These are phyloP conservation scores for Elysia crispata DNA, from an alignment of 2,888 invertebrate genomes.

Conservation along the genomic window DNA sequence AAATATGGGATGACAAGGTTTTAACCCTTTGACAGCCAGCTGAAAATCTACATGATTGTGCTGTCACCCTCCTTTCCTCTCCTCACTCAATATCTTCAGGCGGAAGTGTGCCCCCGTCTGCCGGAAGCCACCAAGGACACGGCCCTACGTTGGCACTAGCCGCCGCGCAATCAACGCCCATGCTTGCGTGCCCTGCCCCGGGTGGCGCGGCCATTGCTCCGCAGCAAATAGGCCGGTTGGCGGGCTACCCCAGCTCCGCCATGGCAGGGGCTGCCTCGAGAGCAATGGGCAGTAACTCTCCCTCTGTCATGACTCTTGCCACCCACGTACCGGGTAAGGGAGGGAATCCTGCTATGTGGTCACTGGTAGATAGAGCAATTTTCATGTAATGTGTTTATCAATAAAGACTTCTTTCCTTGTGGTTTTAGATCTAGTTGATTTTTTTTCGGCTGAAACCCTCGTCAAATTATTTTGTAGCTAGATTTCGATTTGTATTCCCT, in stretches of 20 bases:
- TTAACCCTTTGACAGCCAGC: too few species aligned
- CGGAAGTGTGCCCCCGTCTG: constrained; percentile 28
- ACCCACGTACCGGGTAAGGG: constrained; percentile 47
- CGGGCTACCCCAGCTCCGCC: too few species aligned
- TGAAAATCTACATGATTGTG: too few species aligned
- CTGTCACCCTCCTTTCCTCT: too few species aligned
- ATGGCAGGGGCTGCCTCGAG: background rate
- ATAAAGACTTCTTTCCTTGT: too few species aligned
- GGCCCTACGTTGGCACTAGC: constrained; percentile 30
- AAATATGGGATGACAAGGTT: too few species aligned
- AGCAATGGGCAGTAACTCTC: constrained; percentile 34
- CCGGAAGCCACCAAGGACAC: constrained; percentile 31
- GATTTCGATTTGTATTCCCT: too few species aligned
- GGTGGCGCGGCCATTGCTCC: constrained; percentile 41
- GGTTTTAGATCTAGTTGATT: too few species aligned
- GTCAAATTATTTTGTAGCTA: too few species aligned
- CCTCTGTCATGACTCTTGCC: constrained; percentile 42
- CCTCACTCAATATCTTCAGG: constrained; percentile 32
- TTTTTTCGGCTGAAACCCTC: too few species aligned
- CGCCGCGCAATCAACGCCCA: constrained; percentile 36
- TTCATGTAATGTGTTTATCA: too few species aligned
- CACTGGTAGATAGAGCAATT: too few species aligned
- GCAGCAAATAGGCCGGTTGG: constrained; percentile 15
- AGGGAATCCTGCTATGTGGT: constrained; percentile 30
- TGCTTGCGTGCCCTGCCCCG: constrained; percentile 41